Conservation (phyloP, 1,140 invertebrate species). For the Magallana gigas region DNA sequence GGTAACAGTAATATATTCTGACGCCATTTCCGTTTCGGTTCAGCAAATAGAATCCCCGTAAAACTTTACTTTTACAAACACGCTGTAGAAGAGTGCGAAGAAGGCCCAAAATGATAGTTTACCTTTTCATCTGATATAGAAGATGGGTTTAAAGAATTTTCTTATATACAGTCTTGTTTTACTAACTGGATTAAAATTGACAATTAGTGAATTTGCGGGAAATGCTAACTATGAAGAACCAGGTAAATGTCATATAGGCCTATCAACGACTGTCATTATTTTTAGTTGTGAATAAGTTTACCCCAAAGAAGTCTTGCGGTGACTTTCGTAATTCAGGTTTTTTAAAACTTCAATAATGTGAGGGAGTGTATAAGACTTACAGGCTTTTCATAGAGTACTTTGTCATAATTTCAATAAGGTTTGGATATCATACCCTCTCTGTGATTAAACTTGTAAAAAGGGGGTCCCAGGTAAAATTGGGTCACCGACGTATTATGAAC, state of each 20-base stretch:
- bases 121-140: neutral
- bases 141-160: constrained; percentile 19
- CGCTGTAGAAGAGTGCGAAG: constrained; percentile 25
- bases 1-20: constrained; percentile 23
- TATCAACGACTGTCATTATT: constrained; percentile 11
- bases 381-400: neutral
- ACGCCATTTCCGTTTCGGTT: constrained; percentile 23
- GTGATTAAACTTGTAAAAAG: neutral
- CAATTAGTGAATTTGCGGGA: constrained; percentile 13
- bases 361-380: neutral
- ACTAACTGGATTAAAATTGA: constrained; percentile 16
- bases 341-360: neutral
- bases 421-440: neutral
- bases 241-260: neutral
- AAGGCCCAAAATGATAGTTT: constrained; percentile 30
- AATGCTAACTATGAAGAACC: constrained; percentile 27
- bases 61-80: constrained; percentile 37
- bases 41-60: constrained; percentile 19
- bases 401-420: neutral
- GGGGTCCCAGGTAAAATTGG: constrained; percentile 24
- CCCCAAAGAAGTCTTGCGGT: neutral
- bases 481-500: constrained; percentile 22
- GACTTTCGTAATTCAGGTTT: neutral
- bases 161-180: constrained; percentile 1
- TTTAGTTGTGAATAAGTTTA: neutral